A percentile compares a stretch with the other conserved stretches of the same genome.
Evolutionary conservation across 2,888 invertebrate genomes (phyloP).

Genomic region (Monopis laevigella): DNA sequence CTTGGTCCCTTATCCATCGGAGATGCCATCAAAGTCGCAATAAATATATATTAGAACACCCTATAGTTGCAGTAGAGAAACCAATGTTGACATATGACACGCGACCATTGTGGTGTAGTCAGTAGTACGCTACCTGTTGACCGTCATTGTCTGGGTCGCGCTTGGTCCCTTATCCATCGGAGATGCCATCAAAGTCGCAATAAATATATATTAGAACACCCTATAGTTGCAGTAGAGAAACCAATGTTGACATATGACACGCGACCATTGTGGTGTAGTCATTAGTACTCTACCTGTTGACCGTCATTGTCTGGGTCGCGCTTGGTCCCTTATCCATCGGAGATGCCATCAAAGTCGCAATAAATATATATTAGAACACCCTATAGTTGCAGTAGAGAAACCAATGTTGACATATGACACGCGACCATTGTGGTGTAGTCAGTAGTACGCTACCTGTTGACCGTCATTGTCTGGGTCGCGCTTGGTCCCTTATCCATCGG

Average conservation of each 20-base stretch:
- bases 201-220: too few relatives aligned
- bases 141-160: constrained; percentile 4
- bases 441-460: constrained; percentile 5
- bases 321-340: constrained; percentile 11
- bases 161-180: constrained; percentile 11
- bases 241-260: constrained; percentile 12
- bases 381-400: too few relatives aligned
- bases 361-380: too few relatives aligned
- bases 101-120: constrained; percentile 6
- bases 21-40: constrained; percentile 5
- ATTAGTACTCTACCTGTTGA: constrained; percentile 3
- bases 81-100: constrained; percentile 12
- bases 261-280: constrained; percentile 7
- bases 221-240: too few relatives aligned
- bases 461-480: constrained; percentile 4
- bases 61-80: too few relatives aligned
- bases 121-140: constrained; percentile 5
- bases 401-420: constrained; percentile 12
- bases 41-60: too few relatives aligned
- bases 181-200: constrained; percentile 5
- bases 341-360: constrained; percentile 5
- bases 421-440: constrained; percentile 6
- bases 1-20: constrained; percentile 11
- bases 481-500: constrained; percentile 11
- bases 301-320: constrained; percentile 4